Evolutionary conservation across 1,140 invertebrate genomes (phyloP).

Genomic region (Mactra quadrangularis): DNA sequence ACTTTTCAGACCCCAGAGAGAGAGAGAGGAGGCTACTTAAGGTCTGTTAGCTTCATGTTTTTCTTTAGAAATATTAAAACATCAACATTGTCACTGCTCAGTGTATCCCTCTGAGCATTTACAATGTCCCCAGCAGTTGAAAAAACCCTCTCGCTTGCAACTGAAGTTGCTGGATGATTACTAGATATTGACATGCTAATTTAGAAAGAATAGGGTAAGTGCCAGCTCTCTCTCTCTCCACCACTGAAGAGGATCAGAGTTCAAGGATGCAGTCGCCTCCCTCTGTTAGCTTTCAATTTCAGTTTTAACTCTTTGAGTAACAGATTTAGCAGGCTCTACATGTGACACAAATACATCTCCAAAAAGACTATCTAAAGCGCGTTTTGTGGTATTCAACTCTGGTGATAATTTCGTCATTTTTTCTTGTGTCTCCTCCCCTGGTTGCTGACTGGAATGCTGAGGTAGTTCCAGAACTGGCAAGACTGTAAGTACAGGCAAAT

Average conservation of each 20-base stretch:
- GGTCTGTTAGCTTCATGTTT: no score
- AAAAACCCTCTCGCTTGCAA: constrained; percentile 26
- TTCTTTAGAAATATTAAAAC: no score
- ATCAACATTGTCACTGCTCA: no score
- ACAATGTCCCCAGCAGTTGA: constrained; percentile 31
- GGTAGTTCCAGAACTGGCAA: no score
- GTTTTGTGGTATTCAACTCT: neutral
- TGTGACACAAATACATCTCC: constrained; percentile 8
- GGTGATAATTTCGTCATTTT: no score
- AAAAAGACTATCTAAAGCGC: neutral
- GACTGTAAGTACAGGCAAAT: no score
- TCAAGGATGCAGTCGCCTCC: neutral
- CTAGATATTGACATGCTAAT: neutral
- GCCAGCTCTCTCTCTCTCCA: neutral
- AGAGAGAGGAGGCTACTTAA: no score
- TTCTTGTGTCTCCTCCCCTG: no score
- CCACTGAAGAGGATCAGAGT: neutral
- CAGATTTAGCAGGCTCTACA: neutral
- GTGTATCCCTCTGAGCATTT: no score
- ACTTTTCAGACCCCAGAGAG: no score
- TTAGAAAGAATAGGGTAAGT: neutral
- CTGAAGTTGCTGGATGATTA: constrained; percentile 18
- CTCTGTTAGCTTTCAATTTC: constrained; percentile 3
- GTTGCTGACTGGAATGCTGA: no score
- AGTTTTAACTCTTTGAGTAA: neutral